phyloP scores from a whole-genome alignment of 2,113 vertebrate species.

The Sialia sialis region DNA sequence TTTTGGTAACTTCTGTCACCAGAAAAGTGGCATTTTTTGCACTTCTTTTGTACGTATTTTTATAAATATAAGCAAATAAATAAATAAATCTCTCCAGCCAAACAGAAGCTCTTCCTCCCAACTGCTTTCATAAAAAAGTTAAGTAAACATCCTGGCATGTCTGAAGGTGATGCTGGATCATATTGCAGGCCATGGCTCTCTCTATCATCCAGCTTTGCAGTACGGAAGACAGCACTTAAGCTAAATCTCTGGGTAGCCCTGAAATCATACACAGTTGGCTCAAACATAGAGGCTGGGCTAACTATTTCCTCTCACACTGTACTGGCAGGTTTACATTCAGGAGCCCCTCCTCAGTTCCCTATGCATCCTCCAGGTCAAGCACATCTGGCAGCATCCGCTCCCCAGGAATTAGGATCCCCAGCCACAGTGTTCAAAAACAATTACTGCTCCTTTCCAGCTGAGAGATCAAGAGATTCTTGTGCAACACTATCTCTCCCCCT shows the following conservation, averaged over 20 bases:
- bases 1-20: background rate
- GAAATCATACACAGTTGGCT: constrained; percentile 3
- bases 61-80: background rate
- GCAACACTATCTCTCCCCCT: background rate
- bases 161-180: background rate
- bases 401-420: background rate
- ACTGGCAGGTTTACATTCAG: background rate
- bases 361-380: background rate
- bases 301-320: background rate
- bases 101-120: background rate
- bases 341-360: background rate
- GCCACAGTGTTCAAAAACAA: background rate
- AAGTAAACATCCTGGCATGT: constrained; percentile 17
- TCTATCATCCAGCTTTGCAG: constrained; percentile 5
- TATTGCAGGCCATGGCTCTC: background rate
- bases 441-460: background rate
- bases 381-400: constrained; percentile 30
- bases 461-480: background rate
- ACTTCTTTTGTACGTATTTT: background rate
- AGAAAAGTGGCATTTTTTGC: background rate
- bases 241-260: constrained; percentile 34
- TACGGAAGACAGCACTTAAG: background rate
- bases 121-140: background rate
- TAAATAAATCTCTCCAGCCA: background rate
- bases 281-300: background rate